A percentile compares a stretch with the other conserved stretches of the same genome.
These are phyloP conservation scores for Micrasema minimum DNA, from an alignment of 1,140 invertebrate species.

Conservation along the genomic window DNA sequence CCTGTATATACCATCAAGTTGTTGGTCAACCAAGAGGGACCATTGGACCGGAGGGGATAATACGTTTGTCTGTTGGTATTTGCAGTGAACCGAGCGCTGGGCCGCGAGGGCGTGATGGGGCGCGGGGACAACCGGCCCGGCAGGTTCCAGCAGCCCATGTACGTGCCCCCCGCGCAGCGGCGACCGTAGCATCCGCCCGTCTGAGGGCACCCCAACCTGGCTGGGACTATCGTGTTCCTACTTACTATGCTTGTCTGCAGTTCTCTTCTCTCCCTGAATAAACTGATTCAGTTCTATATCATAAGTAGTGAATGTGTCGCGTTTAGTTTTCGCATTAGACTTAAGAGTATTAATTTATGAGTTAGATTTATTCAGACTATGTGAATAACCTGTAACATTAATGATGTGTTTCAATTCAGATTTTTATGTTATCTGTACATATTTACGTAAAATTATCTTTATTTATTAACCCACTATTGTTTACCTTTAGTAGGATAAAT, in stretches of 20 bases:
- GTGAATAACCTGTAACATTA: constrained; percentile 11
- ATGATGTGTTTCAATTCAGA: background rate
- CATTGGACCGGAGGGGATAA: no score
- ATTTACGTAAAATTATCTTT: background rate
- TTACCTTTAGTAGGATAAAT: no score
- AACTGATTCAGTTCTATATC: constrained; percentile 26
- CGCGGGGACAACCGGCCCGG: constrained; percentile 44
- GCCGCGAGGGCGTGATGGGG: constrained; percentile 32
- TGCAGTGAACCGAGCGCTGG: constrained; percentile 37
- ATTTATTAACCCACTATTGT: background rate
- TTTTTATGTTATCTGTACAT: constrained; percentile 19
- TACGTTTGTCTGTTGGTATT: background rate
- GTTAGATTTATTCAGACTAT: constrained; percentile 21
- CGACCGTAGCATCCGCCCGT: constrained; percentile 53
- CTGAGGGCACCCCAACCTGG: constrained; percentile 44
- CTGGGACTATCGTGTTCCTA: constrained; percentile 7
- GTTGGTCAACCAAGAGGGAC: no score
- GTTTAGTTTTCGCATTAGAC: constrained; percentile 20
- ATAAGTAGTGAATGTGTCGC: constrained; percentile 40
- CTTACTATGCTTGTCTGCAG: constrained; percentile 22
- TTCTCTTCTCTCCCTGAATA: background rate
- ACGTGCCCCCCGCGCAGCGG: constrained; percentile 61
- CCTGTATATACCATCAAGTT: no score
- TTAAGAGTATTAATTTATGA: constrained; percentile 41
- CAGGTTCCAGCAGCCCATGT: constrained; percentile 59